These are phyloP conservation scores for Troglohyphantes excavatus DNA, from an alignment of 2,888 invertebrate genomes.

Conservation along the genomic window DNA sequence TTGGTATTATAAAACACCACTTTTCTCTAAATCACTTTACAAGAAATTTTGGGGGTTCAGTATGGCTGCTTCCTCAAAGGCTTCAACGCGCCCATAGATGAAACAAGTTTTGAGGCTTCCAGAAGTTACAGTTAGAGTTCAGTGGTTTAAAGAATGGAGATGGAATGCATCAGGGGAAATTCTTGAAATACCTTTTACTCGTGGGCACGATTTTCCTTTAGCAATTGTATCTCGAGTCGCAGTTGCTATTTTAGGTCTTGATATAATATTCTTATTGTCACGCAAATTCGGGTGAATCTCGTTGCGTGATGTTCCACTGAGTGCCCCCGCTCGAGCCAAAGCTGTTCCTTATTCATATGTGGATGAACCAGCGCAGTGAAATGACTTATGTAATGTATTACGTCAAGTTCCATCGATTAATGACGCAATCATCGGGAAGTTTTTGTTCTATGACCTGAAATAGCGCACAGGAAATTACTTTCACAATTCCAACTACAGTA, in stretches of 20 bases:
- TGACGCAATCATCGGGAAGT: not conserved
- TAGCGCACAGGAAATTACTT: not conserved
- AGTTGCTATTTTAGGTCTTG: not conserved
- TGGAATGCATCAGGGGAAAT: not conserved
- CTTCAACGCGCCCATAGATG: too few relatives aligned
- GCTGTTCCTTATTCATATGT: not conserved
- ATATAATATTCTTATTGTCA: not conserved
- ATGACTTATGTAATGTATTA: not conserved
- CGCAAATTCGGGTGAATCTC: not conserved
- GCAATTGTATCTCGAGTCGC: not conserved
- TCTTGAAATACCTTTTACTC: not conserved
- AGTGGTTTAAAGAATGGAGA: too few relatives aligned
- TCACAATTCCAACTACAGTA: too few relatives aligned
- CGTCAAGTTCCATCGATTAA: not conserved
- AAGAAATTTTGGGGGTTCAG: too few relatives aligned
- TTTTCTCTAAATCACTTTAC: too few relatives aligned
- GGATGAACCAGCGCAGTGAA: not conserved
- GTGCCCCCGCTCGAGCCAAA: not conserved
- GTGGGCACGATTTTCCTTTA: not conserved
- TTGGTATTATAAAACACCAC: too few relatives aligned
- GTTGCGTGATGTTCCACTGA: not conserved
- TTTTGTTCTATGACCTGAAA: not conserved
- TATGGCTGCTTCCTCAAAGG: too few relatives aligned
- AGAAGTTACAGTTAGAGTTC: too few relatives aligned
- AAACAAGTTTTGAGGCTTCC: too few relatives aligned